Evolutionary conservation across 2,113 vertebrate genomes (phyloP), one percentile per base, ranked within the genome.

Genomic region (Capreolus pygargus): DNA sequence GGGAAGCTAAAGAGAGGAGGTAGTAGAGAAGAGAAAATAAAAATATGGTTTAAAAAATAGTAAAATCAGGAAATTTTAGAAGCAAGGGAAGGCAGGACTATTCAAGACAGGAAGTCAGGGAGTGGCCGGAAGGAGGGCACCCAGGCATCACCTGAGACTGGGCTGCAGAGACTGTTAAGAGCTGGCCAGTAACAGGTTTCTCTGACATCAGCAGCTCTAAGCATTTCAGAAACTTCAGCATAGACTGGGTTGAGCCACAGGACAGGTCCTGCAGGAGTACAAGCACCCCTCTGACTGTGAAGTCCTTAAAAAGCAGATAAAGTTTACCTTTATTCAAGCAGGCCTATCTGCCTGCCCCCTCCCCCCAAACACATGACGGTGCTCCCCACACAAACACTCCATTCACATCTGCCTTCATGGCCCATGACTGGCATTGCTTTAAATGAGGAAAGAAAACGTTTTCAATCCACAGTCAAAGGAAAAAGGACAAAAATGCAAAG

Each of bases 401-500:
- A 86, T 10, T 64, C 36, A 83, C 16, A 83, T 79, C 50, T 90
- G 61, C 61, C 54, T 76, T 87, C 70, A 76, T 1, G 79, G 79
- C 13, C 82, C 14, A 83, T 85, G 74, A 70, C n/a, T 95, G 84
- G 95, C 95, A 95, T 95, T 94, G 36, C 50, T 89, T 94, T 94
- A 61, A 82, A 94, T 28, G 57, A 85, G 36, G 47, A 54, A 7
- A 88, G 27, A 94, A 91, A 95, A 94, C 4, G 91, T 50, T 86
- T 93, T 90, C 47, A 79, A 58, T 97, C 9, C 70, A 55, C 21
- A 86, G 10, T 93, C 60, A 94, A 88, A 87, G 43, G 27, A 82
- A 94, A 86, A 92, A 94, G 28, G 47, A 94, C 45, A 87, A 96
- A 95, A 96, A 97, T 76, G 88, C n/a, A 92, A 92, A 95, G 16